Conservation (phyloP, 2,888 invertebrate species). For the Sclerodermus sp. region DNA sequence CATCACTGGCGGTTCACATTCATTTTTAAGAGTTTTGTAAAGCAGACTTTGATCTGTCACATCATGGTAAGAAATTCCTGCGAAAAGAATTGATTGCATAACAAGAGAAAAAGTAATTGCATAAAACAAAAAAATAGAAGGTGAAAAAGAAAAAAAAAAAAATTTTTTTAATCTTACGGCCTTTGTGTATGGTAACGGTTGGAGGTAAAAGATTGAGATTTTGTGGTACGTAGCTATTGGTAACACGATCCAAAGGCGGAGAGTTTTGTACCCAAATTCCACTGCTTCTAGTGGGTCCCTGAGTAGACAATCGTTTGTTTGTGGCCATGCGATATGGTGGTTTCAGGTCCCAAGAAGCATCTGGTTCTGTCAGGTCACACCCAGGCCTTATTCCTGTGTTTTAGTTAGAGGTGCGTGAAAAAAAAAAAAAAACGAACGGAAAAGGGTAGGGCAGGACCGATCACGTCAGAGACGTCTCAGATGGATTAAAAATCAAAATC, state of each 20-base stretch:
- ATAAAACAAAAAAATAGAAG: conserved; percentile 6
- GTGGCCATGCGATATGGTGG: conserved; percentile 51
- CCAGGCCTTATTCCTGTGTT: conserved; percentile 73
- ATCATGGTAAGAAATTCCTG: conserved; percentile 62
- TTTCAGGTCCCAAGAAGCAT: conserved; percentile 65
- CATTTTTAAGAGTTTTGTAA: conserved; percentile 63
- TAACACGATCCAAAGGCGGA: conserved; percentile 59
- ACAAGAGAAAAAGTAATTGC: conserved; percentile 44
- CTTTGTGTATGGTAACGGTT: conserved; percentile 61
- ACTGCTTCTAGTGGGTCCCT: conserved; percentile 20
- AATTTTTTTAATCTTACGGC: conserved; percentile 51
- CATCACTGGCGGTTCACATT: conserved; percentile 63
- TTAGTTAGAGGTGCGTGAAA: conserved; percentile 52
- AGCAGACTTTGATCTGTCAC: conserved; percentile 62
- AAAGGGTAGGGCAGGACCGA: conserved; percentile 21
- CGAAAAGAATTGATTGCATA: conserved; percentile 42
- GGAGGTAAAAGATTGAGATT: conserved; percentile 63
- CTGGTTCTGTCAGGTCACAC: conserved; percentile 80
- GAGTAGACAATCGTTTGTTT: conserved; percentile 48
- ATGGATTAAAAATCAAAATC: conserved; percentile 26
- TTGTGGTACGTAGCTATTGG: conserved; percentile 62
- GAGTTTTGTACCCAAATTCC: conserved; percentile 48
- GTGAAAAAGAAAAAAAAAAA: not conserved
- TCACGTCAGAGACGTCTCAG: conserved; percentile 8
- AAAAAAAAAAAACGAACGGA: conserved; percentile 36